phyloP scores from a whole-genome alignment of 2,888 invertebrate species.

The Craniophora ligustri region DNA sequence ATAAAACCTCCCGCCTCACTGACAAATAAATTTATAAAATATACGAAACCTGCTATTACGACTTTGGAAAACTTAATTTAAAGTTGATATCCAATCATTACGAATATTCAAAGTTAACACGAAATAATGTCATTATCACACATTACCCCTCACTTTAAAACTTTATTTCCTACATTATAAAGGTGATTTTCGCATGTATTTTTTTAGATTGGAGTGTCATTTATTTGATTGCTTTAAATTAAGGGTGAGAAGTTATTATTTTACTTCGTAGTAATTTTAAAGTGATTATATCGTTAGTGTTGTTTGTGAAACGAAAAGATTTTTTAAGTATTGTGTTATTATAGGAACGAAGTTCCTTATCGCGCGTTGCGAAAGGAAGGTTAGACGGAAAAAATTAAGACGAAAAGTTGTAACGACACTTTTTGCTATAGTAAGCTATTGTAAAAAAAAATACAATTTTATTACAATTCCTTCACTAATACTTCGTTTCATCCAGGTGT shows the following conservation, averaged over 20 bases:
- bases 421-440: too few relatives aligned
- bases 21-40: not conserved
- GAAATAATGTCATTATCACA: conserved; percentile 69
- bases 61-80: conserved; percentile 37
- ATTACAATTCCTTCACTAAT: too few relatives aligned
- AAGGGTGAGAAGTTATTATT: conserved; percentile 58
- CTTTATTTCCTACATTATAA: fast-evolving
- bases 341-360: too few relatives aligned
- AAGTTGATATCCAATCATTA: conserved; percentile 50
- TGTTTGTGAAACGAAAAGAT: conserved; percentile 16
- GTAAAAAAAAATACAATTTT: too few relatives aligned
- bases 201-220: conserved; percentile 9
- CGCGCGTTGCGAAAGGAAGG: too few relatives aligned
- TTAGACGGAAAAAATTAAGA: too few relatives aligned
- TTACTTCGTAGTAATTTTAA: conserved; percentile 59
- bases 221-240: conserved; percentile 53
- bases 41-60: conserved; percentile 27
- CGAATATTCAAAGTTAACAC: conserved; percentile 54
- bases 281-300: conserved; percentile 58
- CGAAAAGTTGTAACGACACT: too few relatives aligned
- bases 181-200: conserved; percentile 10
- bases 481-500: too few relatives aligned
- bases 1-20: too few relatives aligned
- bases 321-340: conserved; percentile 1
- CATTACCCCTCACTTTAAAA: not conserved